Conservation (phyloP, 1,140 invertebrate genomes). For the Dolichoris vasculosae region DNA sequence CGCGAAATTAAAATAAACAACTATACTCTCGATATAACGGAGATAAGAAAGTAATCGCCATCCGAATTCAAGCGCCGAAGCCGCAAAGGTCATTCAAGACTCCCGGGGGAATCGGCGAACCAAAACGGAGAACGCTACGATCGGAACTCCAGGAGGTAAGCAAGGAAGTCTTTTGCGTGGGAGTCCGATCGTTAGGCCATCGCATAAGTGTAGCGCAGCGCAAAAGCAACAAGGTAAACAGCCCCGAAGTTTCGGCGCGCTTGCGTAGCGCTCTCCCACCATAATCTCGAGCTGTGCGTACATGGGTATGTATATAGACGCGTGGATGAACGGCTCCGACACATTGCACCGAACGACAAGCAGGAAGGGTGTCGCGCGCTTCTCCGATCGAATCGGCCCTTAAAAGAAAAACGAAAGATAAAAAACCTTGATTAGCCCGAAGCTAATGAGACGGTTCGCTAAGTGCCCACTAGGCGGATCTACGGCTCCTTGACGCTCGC, state of each 20-base stretch:
- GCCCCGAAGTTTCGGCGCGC: conserved; percentile 51
- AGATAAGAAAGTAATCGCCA: too few species aligned
- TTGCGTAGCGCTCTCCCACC: conserved; percentile 53
- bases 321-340: conserved; percentile 50
- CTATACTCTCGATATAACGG: too few species aligned
- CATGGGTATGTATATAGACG: conserved; percentile 56
- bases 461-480: neutral
- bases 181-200: conserved; percentile 3
- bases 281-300: neutral
- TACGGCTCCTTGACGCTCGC: neutral
- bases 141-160: neutral
- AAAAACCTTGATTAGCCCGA: neutral
- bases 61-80: too few species aligned
- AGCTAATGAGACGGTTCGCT: neutral
- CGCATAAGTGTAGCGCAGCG: conserved; percentile 15
- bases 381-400: neutral
- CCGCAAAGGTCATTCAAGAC: too few species aligned
- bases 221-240: conserved; percentile 30
- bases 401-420: too few species aligned
- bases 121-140: neutral
- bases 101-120: too few species aligned
- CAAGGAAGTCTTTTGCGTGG: too few species aligned
- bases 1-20: too few species aligned
- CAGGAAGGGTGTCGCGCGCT: neutral
- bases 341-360: conserved; percentile 32